A percentile compares a stretch with the other conserved stretches of the same genome.
phyloP scores from a whole-genome alignment of 1,140 invertebrate species.

The Palaemon carinicauda region DNA sequence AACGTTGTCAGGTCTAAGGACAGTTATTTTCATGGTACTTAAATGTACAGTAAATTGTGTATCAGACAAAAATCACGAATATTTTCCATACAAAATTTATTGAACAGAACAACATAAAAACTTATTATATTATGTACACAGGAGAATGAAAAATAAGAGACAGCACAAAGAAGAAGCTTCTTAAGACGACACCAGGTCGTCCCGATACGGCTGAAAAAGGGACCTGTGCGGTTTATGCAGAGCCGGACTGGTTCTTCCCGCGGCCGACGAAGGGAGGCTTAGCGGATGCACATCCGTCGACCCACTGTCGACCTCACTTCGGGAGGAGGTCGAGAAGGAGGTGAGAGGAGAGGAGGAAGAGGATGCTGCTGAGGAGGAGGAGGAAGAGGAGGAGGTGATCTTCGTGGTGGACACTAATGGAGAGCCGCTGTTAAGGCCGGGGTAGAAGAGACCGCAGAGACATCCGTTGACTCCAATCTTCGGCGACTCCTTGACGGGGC shows the following conservation, averaged over 20 bases:
- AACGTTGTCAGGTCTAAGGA: too few species aligned
- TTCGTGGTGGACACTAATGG: not conserved
- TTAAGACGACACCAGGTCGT: not conserved
- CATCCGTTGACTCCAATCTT: conserved; percentile 12
- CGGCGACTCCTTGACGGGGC: conserved; percentile 18
- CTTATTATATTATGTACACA: too few species aligned
- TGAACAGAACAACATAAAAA: too few species aligned
- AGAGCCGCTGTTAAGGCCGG: not conserved
- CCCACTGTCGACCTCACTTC: not conserved
- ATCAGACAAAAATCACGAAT: too few species aligned
- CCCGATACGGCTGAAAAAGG: not conserved
- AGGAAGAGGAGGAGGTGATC: not conserved
- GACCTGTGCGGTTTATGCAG: not conserved
- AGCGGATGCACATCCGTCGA: not conserved
- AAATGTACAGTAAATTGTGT: too few species aligned
- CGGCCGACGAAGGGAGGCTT: not conserved
- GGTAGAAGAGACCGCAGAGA: not conserved
- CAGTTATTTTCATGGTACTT: too few species aligned
- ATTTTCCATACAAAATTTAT: too few species aligned
- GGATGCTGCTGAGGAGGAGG: not conserved
- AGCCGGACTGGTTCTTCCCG: not conserved
- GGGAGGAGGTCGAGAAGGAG: not conserved
- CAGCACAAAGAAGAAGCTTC: too few species aligned
- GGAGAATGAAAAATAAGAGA: too few species aligned
- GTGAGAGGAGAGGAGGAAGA: not conserved